These are phyloP conservation scores for Rhodophaea formosa DNA, from an alignment of 2,888 invertebrate species.

Conservation along the genomic window DNA sequence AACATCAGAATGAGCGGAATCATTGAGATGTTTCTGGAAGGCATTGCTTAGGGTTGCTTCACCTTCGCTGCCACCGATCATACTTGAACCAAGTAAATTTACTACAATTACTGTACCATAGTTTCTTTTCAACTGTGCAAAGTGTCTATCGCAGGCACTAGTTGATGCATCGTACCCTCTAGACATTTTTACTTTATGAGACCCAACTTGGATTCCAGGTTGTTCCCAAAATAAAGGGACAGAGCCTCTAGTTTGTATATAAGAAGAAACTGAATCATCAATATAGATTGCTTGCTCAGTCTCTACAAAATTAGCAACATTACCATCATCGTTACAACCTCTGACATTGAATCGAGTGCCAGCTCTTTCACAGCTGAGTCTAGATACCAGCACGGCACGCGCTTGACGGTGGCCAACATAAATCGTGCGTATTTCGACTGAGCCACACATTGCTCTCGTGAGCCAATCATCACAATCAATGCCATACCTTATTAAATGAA, in stretches of 20 bases:
- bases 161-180: slow-evolving; percentile 96
- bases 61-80: slow-evolving; percentile 97
- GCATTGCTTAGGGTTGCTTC: slow-evolving; percentile 97
- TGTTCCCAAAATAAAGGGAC: slow-evolving; percentile 99
- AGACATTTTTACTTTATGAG: slow-evolving; percentile 98
- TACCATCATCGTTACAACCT: slow-evolving; percentile 99
- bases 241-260: slow-evolving; percentile 96
- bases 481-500: slow-evolving; percentile 94
- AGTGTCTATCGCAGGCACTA: slow-evolving; percentile 95
- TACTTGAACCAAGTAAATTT: slow-evolving; percentile 93
- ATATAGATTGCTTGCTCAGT: slow-evolving; percentile 98
- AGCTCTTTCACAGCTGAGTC: slow-evolving; percentile 98
- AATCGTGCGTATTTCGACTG: slow-evolving; percentile 98
- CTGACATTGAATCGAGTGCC: slow-evolving; percentile 99
- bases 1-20: slow-evolving; percentile 90
- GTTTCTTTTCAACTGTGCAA: slow-evolving; percentile 90
- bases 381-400: slow-evolving; percentile 95
- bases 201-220: slow-evolving; percentile 98
- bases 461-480: slow-evolving; percentile 96
- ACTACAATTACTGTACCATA: slow-evolving; percentile 96
- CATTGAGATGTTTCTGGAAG: slow-evolving; percentile 93
- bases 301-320: slow-evolving; percentile 99
- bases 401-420: slow-evolving; percentile 98
- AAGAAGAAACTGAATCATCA: slow-evolving; percentile 94
- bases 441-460: slow-evolving; percentile 97